A percentile compares a stretch with the other conserved stretches of the same genome.
Conservation (phyloP, 2,113 vertebrate genomes). For the Malurus melanocephalus region DNA sequence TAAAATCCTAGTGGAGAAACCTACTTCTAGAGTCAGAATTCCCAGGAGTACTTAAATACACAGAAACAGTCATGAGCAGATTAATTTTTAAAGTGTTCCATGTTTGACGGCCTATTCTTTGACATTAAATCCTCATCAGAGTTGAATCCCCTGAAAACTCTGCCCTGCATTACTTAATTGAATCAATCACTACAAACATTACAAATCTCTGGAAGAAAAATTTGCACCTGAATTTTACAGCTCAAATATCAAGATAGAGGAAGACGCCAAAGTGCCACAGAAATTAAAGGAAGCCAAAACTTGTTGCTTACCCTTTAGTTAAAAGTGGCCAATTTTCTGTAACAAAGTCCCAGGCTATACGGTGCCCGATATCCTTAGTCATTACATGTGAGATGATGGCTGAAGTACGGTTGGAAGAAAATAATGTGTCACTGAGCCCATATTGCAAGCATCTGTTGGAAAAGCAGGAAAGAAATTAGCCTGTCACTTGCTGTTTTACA, state of each 20-base stretch:
- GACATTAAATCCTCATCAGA: not conserved
- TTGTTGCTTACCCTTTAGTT: conserved; percentile 31
- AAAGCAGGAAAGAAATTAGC: not conserved
- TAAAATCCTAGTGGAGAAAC: not conserved
- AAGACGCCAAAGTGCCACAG: not conserved
- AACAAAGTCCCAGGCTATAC: conserved; percentile 72
- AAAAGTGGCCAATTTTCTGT: conserved; percentile 69
- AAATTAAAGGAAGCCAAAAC: not conserved
- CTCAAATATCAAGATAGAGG: not conserved
- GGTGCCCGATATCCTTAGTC: conserved; percentile 61
- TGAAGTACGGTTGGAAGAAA: conserved; percentile 20
- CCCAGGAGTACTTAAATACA: not conserved
- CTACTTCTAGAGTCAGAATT: not conserved
- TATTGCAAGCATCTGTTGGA: conserved; percentile 70
- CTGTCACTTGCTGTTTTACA: not conserved
- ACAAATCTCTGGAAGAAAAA: not conserved
- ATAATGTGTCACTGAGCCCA: conserved; percentile 11
- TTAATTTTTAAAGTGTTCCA: not conserved
- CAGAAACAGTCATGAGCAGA: not conserved
- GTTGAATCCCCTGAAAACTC: not conserved
- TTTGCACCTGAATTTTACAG: not conserved
- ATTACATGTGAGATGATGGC: conserved; percentile 36
- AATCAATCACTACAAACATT: not conserved
- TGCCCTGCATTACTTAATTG: not conserved
- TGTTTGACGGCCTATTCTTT: not conserved